These are phyloP conservation scores for Sardinella longiceps DNA, from an alignment of 2,797 vertebrate genomes.

Conservation along the genomic window DNA sequence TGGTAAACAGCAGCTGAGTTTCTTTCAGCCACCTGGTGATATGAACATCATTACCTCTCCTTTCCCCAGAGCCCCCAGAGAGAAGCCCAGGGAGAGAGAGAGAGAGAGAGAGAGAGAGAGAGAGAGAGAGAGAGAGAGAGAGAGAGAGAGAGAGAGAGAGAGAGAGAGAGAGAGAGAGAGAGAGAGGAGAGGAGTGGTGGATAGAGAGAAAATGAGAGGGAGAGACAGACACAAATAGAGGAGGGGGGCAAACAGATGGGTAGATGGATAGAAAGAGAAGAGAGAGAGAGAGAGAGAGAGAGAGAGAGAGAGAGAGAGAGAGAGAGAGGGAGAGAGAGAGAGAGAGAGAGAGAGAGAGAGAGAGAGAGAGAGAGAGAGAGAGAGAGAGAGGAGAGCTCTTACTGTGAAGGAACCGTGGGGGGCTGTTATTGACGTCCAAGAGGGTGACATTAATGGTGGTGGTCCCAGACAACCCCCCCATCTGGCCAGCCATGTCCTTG, in stretches of 20 bases:
- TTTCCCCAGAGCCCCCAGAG: neutral
- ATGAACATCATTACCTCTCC: neutral
- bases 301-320: slow-evolving; percentile 9
- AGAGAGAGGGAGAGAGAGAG: neutral
- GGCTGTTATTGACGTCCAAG: slow-evolving; percentile 94
- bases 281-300: neutral
- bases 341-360: neutral
- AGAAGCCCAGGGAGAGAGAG: neutral
- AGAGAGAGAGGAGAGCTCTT: slow-evolving; percentile 54
- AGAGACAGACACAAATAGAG: neutral
- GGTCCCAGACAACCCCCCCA: slow-evolving; percentile 94
- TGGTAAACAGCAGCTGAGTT: neutral
- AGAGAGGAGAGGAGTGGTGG: no score
- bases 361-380: neutral
- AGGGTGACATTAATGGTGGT: slow-evolving; percentile 93
- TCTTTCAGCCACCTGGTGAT: neutral
- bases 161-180: no score
- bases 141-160: no score
- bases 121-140: no score
- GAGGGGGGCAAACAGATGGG: slow-evolving; percentile 11
- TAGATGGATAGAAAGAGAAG: neutral
- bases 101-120: neutral
- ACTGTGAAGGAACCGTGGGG: slow-evolving; percentile 95
- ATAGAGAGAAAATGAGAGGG: no score
- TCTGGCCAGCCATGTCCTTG: slow-evolving; percentile 98